Evolutionary conservation across 2,113 vertebrate species (phyloP).

Genomic region (Neolamprologus modestus): DNA sequence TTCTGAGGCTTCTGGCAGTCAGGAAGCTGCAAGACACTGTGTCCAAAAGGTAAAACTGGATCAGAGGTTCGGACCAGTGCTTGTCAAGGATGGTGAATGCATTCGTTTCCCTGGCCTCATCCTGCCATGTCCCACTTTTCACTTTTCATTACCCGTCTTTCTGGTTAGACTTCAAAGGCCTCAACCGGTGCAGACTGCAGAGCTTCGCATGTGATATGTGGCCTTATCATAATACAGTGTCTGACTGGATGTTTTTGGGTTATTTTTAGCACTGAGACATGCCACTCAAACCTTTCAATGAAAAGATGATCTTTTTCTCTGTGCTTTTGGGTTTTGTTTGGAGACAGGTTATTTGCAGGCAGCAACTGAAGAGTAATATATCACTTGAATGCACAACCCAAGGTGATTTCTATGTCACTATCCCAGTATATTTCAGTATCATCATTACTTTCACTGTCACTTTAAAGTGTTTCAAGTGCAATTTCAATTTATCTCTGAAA

Average conservation of each 20-base stretch:
- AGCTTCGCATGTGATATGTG: not conserved
- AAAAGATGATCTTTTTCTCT: not conserved
- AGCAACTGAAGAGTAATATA: not conserved
- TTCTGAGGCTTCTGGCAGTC: not conserved
- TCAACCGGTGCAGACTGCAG: not conserved
- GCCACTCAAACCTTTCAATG: not conserved
- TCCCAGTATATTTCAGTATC: not conserved
- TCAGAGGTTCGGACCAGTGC: slow-evolving; percentile 18
- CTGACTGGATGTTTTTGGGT: not conserved
- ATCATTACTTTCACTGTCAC: not conserved
- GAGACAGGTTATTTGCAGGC: not conserved
- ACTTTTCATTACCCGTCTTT: slow-evolving; percentile 28
- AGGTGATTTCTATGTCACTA: not conserved
- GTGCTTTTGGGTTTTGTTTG: not conserved
- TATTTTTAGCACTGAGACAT: not conserved
- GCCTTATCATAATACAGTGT: not conserved
- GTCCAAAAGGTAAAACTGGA: slow-evolving; percentile 39
- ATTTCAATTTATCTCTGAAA: not conserved
- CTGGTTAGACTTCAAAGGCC: slow-evolving; percentile 48
- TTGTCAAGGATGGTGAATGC: slow-evolving; percentile 37
- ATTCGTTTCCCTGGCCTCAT: slow-evolving; percentile 39
- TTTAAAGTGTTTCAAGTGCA: not conserved
- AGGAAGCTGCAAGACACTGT: slow-evolving; percentile 4
- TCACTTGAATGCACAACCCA: not conserved
- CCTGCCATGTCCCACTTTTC: slow-evolving; percentile 42